Conservation (phyloP, 2,888 invertebrate species). For the Cephus pygmeus region DNA sequence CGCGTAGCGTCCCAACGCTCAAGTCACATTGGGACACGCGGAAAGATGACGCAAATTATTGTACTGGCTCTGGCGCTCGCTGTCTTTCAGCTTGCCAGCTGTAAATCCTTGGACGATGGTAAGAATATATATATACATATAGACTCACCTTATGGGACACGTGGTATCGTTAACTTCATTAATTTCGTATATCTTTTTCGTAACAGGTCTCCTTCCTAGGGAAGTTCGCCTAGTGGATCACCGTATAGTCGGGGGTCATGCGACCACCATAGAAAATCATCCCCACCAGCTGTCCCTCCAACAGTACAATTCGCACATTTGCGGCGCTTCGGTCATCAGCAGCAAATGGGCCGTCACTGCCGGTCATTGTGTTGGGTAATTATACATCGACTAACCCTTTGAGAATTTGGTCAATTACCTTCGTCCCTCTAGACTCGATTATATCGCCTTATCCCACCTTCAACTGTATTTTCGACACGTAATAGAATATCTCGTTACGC, state of each 20-base stretch:
- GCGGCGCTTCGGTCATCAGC: conserved; percentile 41
- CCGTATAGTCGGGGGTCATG: conserved; percentile 53
- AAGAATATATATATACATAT: background rate
- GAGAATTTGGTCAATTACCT: background rate
- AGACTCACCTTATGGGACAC: too few relatives aligned
- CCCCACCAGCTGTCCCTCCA: conserved; percentile 52
- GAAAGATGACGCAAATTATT: background rate
- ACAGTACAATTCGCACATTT: conserved; percentile 28
- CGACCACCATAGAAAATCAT: conserved; percentile 44
- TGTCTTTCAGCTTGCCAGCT: background rate
- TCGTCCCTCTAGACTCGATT: background rate
- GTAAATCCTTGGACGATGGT: background rate
- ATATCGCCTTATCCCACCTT: background rate
- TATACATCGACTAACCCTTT: background rate
- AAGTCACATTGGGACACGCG: background rate
- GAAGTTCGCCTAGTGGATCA: conserved; percentile 12
- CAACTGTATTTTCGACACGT: background rate
- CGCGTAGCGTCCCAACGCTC: background rate
- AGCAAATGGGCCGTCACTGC: conserved; percentile 36
- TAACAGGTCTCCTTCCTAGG: background rate
- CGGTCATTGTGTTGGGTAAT: conserved; percentile 38
- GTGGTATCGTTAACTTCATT: background rate
- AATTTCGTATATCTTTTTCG: background rate
- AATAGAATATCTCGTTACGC: background rate
- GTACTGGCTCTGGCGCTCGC: background rate